A percentile compares a stretch with the other conserved stretches of the same genome.
Conservation (phyloP, 1,140 invertebrate species). For the Sycobia sp. region DNA sequence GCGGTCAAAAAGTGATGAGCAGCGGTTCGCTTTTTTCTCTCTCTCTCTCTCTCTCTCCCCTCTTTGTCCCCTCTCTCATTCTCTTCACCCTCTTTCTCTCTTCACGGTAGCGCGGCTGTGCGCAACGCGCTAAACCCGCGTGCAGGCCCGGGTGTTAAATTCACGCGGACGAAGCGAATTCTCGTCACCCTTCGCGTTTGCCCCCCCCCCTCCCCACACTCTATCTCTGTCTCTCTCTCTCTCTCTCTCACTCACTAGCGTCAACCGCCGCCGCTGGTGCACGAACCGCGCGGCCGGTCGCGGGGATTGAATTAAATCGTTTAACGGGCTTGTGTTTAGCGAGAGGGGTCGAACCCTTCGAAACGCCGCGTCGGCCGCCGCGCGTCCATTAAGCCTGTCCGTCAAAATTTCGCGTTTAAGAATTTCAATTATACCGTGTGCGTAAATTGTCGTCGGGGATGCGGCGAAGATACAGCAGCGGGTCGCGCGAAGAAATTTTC, state of each 20-base stretch:
- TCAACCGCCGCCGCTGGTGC: too few relatives aligned
- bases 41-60: not conserved
- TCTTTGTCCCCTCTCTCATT: too few relatives aligned
- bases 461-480: not conserved
- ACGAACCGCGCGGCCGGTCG: not conserved
- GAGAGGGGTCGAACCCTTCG: constrained; percentile 20
- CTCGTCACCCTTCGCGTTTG: too few relatives aligned
- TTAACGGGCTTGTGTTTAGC: constrained; percentile 57
- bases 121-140: too few relatives aligned
- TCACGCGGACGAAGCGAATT: not conserved
- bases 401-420: constrained; percentile 23
- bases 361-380: not conserved
- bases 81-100: too few relatives aligned
- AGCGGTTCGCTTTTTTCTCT: not conserved
- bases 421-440: constrained; percentile 25
- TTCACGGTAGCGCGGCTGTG: too few relatives aligned
- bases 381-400: constrained; percentile 23
- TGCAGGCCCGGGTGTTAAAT: constrained; percentile 17
- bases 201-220: too few relatives aligned
- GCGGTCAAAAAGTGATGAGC: constrained; percentile 22
- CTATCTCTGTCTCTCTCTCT: too few relatives aligned
- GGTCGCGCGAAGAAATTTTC: too few relatives aligned
- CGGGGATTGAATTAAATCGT: constrained; percentile 60
- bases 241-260: too few relatives aligned
- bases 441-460: not conserved